These are phyloP conservation scores for Prionchulus punctatus DNA, from an alignment of 2,888 invertebrate species.

Conservation along the genomic window DNA sequence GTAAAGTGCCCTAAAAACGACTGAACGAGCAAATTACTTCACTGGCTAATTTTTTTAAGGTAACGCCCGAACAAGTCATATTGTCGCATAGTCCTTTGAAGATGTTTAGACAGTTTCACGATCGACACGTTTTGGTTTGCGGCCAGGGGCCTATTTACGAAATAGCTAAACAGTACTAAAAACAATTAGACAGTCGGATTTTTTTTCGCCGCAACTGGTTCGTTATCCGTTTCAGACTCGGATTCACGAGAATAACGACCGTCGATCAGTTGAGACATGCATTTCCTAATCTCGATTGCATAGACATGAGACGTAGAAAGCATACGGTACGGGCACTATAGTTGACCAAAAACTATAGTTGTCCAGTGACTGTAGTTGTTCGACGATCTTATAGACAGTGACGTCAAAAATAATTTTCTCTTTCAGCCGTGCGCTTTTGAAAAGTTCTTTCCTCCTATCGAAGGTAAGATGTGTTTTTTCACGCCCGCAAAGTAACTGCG, in stretches of 20 bases:
- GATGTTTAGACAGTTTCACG: slow-evolving; percentile 46
- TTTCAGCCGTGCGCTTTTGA: slow-evolving; percentile 6
- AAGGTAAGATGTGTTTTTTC: background rate
- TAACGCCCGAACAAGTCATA: slow-evolving; percentile 46
- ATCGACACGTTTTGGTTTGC: slow-evolving; percentile 46
- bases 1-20: no score
- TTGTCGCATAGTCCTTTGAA: slow-evolving; percentile 49
- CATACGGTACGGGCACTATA: slow-evolving; percentile 11
- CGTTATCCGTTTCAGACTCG: slow-evolving; percentile 33
- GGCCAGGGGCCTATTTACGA: slow-evolving; percentile 45
- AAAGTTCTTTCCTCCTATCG: slow-evolving; percentile 8
- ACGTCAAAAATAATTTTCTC: background rate
- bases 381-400: no score
- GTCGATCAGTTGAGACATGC: slow-evolving; percentile 43
- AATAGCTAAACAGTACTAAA: slow-evolving; percentile 41
- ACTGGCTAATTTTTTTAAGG: slow-evolving; percentile 33
- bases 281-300: slow-evolving; percentile 47
- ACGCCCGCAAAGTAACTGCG: background rate
- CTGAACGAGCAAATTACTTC: background rate
- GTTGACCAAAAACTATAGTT: background rate
- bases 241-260: slow-evolving; percentile 46
- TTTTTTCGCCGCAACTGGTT: background rate
- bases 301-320: slow-evolving; percentile 37
- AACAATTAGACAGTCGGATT: background rate
- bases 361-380: no score